phyloP scores from a whole-genome alignment of 2,113 vertebrate genomes.

The Phalacrocorax aristotelis region DNA sequence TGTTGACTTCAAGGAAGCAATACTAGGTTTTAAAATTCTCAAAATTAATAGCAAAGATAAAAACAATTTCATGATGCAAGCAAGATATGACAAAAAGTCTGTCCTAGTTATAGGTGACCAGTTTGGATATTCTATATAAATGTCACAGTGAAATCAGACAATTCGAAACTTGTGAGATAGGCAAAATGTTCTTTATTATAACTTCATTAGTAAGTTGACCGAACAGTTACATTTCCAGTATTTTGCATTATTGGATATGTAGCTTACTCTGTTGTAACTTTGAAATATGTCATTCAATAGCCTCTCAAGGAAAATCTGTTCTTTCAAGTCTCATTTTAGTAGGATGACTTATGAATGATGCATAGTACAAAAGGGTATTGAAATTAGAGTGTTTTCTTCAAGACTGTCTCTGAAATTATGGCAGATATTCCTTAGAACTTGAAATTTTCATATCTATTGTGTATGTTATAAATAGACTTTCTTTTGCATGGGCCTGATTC shows the following conservation, averaged over 20 bases:
- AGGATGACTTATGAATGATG: background rate
- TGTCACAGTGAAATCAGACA: background rate
- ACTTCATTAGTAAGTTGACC: background rate
- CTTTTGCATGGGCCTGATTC: background rate
- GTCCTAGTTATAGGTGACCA: background rate
- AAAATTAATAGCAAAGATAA: background rate
- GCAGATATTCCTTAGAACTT: background rate
- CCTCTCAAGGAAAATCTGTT: background rate
- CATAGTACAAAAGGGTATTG: background rate
- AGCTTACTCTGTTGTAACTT: background rate
- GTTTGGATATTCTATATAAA: background rate
- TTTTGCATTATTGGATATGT: background rate
- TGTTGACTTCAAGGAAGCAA: background rate
- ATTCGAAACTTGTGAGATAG: background rate
- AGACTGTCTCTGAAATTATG: background rate
- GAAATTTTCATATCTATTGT: background rate
- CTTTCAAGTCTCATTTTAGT: background rate
- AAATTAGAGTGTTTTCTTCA: background rate
- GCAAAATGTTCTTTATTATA: background rate
- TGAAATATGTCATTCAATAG: background rate
- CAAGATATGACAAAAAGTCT: background rate
- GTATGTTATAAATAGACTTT: background rate
- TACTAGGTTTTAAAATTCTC: background rate
- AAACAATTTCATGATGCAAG: background rate
- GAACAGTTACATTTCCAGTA: background rate